Evolutionary conservation across 2,888 invertebrate species (phyloP), one percentile per base, ranked within the genome.

Genomic region (Cepaea hortensis): DNA sequence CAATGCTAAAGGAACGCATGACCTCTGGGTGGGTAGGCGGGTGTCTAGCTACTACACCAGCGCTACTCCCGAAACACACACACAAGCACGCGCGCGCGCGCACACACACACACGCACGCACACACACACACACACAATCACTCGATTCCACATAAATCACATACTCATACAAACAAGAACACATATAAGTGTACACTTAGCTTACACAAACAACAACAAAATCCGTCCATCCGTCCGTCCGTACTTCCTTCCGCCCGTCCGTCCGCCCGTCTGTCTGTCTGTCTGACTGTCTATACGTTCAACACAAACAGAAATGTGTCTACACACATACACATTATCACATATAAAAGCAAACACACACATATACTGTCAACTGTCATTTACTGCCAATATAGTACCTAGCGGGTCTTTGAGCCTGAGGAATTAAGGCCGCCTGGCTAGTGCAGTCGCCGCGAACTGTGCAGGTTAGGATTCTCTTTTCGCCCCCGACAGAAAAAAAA

Each of bases 31-130:
- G 35, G 35, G 35, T 35, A 35, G 35, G 35, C 35, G 35, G 35
- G 35, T 35, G 35, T 35, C 35, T 35, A 35, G 35, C 35, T 35
- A 35, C 35, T 35, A 35, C 35, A 35, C 35, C 35, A 35, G 35
- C 35, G 35, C 35, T 35, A 35, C 35, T 35, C 35, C 35, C 35
- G 35, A 35, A 35, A 35, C 68, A 65, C 82, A 35, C 85, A 79
- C 62, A n/a, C n/a, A 79, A 46, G 72, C 76, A 77, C 77, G 76
- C 84, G 76, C 77, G 62, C 65, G 35, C 77, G 76, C 84, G 62
- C 84, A 84, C 77, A 77, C 84, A 84, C 84, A 77, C 83, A 77
- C 84, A 84, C 77, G 62, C 77, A 84, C 77, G 9, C 76, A 62
- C 76, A 35, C 68, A 65, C 82, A 35, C 85, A 79, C 62, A n/a